phyloP scores from a whole-genome alignment of 2,888 invertebrate genomes.

The Pristionchus fissidentatus region DNA sequence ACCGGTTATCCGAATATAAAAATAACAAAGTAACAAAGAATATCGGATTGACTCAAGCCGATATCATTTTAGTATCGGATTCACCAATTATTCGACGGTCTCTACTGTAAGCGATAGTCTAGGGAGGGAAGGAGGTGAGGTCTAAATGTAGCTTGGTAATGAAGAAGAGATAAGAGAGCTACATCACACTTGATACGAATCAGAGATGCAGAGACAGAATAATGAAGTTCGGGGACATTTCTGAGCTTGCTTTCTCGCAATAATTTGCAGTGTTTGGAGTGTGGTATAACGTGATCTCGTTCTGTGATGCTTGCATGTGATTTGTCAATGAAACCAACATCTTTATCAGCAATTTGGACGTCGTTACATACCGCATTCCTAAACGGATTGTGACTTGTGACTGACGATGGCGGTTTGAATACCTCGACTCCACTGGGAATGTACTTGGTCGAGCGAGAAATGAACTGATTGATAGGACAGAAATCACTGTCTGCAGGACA shows the following conservation, averaged over 20 bases:
- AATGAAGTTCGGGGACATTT: neutral
- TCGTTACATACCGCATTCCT: slow-evolving; percentile 27
- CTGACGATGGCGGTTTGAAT: neutral
- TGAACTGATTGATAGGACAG: neutral
- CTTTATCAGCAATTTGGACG: neutral
- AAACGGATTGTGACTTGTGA: neutral
- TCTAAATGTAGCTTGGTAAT: neutral
- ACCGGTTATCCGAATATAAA: neutral
- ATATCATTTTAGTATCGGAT: no score
- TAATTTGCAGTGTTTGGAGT: neutral
- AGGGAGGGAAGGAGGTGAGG: no score
- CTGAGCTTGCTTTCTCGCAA: neutral
- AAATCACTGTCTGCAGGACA: slow-evolving; percentile 22
- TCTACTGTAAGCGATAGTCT: no score
- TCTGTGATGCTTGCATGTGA: neutral
- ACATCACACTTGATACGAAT: slow-evolving; percentile 1
- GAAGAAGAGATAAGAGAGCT: neutral
- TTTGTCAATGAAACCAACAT: slow-evolving; percentile 24
- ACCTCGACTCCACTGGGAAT: slow-evolving; percentile 28
- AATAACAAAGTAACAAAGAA: neutral
- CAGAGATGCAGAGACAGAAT: neutral
- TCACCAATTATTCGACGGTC: no score
- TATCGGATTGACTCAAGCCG: no score
- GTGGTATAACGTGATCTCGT: neutral
- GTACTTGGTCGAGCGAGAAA: neutral